phyloP scores from a whole-genome alignment of 2,888 invertebrate genomes.

The Acrocera orbiculus region DNA sequence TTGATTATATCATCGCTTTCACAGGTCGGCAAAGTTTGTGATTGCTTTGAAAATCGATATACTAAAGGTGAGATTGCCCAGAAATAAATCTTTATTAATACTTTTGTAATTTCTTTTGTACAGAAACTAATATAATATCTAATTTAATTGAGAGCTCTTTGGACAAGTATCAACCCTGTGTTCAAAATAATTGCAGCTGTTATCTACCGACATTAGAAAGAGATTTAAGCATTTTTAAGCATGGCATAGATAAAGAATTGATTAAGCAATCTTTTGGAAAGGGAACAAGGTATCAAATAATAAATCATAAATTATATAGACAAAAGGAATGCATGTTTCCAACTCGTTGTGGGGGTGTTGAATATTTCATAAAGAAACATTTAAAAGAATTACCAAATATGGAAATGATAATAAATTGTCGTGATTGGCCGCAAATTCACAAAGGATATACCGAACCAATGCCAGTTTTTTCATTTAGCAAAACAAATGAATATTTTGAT shows the following conservation, averaged over 20 bases:
- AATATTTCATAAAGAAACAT: constrained; percentile 63
- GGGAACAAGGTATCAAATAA: constrained; percentile 72
- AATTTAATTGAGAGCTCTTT: no score
- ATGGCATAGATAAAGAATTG: constrained; percentile 47
- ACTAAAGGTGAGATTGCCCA: no score
- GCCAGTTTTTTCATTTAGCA: constrained; percentile 94
- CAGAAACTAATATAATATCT: no score
- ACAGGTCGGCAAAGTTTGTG: no score
- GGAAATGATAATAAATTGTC: constrained; percentile 74
- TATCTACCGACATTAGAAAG: constrained; percentile 40
- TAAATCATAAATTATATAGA: constrained; percentile 61
- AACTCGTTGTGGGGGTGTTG: constrained; percentile 75
- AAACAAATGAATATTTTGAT: constrained; percentile 63
- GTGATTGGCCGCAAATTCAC: constrained; percentile 84
- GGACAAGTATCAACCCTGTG: no score
- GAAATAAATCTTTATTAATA: no score
- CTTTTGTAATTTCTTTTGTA: no score
- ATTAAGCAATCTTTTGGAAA: no score
- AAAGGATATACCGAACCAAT: constrained; percentile 38
- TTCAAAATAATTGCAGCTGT: constrained; percentile 38
- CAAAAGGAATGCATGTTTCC: constrained; percentile 82
- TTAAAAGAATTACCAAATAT: constrained; percentile 55
- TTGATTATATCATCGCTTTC: no score
- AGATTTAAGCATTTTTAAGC: constrained; percentile 47
- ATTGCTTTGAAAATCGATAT: no score